Evolutionary conservation across 2,797 vertebrate genomes (phyloP).

Genomic region (Leucoraja ocellata): DNA sequence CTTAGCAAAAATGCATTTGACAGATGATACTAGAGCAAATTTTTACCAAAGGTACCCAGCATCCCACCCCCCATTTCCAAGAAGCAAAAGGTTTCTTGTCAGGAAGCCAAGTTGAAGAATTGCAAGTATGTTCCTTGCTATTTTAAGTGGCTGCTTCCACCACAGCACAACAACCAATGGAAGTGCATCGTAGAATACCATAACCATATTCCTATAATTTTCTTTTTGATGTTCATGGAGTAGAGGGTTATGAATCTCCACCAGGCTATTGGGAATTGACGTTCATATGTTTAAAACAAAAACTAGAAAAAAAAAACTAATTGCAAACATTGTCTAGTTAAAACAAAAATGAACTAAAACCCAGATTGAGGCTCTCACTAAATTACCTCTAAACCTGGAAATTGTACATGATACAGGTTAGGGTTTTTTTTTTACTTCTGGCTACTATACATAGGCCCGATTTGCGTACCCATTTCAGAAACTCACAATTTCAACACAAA

Average conservation of each 20-base stretch:
- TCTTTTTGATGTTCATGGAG: neutral
- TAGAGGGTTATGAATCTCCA: neutral
- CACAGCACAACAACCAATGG: neutral
- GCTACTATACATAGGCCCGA: neutral
- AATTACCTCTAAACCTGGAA: neutral
- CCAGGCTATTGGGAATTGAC: neutral
- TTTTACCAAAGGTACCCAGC: neutral
- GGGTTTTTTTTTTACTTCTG: neutral
- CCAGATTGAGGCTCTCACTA: neutral
- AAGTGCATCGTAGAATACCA: neutral
- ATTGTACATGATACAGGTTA: neutral
- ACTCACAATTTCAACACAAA: neutral
- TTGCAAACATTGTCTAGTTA: slow-evolving; percentile 20
- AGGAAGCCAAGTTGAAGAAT: neutral
- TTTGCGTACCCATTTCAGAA: neutral
- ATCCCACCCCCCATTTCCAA: no score
- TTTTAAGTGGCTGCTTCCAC: neutral
- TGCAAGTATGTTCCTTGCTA: neutral
- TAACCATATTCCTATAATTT: neutral
- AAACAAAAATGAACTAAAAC: neutral
- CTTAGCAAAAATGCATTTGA: neutral
- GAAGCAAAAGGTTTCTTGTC: neutral
- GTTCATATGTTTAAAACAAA: neutral
- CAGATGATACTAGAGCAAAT: neutral
- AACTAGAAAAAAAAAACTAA: neutral